phyloP scores from a whole-genome alignment of 2,113 vertebrate species.

The Dascyllus trimaculatus region DNA sequence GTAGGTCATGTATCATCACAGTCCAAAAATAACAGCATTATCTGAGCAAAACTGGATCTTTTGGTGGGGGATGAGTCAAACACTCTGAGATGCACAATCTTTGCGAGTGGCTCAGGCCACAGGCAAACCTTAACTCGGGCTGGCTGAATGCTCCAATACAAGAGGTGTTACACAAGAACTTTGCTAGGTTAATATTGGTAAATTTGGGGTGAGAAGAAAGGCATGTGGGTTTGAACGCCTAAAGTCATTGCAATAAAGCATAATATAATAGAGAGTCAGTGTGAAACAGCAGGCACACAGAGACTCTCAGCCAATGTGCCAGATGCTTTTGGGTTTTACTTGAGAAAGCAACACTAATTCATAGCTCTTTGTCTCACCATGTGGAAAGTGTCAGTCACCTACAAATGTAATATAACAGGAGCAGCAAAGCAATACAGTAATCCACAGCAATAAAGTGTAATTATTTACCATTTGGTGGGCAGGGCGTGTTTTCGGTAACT shows the following conservation, averaged over 20 bases:
- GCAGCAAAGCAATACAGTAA: conserved; percentile 28
- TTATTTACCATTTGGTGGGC: conserved; percentile 34
- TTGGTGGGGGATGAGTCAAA: not conserved
- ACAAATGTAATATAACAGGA: conserved; percentile 32
- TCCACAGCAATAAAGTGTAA: conserved; percentile 23
- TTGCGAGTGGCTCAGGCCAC: conserved; percentile 2
- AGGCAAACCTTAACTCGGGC: not conserved
- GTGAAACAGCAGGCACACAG: conserved; percentile 36
- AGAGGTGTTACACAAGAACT: conserved; percentile 24
- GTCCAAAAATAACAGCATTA: conserved; percentile 24
- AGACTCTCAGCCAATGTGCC: conserved; percentile 29
- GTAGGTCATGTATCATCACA: conserved; percentile 14
- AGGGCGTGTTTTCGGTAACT: conserved; percentile 4
- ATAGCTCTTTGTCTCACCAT: conserved; percentile 43
- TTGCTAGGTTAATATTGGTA: conserved; percentile 32
- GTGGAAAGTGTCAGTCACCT: conserved; percentile 58
- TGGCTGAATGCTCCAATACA: conserved; percentile 8
- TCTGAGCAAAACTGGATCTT: conserved; percentile 25
- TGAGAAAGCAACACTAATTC: conserved; percentile 38
- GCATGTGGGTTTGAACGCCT: conserved; percentile 28
- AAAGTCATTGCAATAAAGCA: conserved; percentile 20
- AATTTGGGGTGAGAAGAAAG: conserved; percentile 45
- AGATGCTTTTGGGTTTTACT: conserved; percentile 35
- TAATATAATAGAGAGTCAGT: conserved; percentile 30
- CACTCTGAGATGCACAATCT: not conserved